Conservation (phyloP, 2,888 invertebrate genomes). For the Leptogaster cylindrica region DNA sequence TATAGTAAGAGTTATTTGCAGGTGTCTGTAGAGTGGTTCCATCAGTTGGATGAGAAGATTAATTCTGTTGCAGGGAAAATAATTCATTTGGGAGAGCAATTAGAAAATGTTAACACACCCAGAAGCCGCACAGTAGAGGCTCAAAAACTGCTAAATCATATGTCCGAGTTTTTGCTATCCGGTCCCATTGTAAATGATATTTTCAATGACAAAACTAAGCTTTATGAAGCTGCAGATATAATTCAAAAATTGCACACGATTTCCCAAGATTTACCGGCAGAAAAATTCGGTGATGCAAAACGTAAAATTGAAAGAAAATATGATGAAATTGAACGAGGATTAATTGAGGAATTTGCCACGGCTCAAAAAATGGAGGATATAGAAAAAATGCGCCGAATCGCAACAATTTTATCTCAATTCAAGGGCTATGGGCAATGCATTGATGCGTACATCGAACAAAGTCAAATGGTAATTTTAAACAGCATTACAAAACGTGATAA, state of each 20-base stretch:
- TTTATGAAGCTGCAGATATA: constrained; percentile 95
- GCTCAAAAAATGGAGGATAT: constrained; percentile 87
- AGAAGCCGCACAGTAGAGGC: constrained; percentile 94
- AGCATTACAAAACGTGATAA: not conserved
- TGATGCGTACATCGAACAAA: constrained; percentile 95
- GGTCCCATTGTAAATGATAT: constrained; percentile 84
- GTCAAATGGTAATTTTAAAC: constrained; percentile 78
- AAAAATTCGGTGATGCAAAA: constrained; percentile 84
- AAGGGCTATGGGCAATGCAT: constrained; percentile 96
- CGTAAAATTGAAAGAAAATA: constrained; percentile 87
- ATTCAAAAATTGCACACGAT: constrained; percentile 96
- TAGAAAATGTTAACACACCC: constrained; percentile 95
- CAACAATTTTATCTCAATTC: constrained; percentile 90
- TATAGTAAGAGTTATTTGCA: too few relatives aligned
- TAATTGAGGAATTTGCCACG: constrained; percentile 93
- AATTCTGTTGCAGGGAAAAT: constrained; percentile 97
- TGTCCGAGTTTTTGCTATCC: constrained; percentile 88
- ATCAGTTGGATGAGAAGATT: constrained; percentile 92
- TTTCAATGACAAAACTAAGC: constrained; percentile 77
- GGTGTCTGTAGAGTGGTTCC: constrained; percentile 85
- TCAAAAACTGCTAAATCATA: constrained; percentile 87
- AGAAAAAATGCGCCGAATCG: constrained; percentile 90
- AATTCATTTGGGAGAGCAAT: constrained; percentile 96
- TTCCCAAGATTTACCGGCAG: constrained; percentile 90
- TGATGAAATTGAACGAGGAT: constrained; percentile 83